Conservation (phyloP, 2,888 invertebrate species). For the Pseudococcus longispinus region DNA sequence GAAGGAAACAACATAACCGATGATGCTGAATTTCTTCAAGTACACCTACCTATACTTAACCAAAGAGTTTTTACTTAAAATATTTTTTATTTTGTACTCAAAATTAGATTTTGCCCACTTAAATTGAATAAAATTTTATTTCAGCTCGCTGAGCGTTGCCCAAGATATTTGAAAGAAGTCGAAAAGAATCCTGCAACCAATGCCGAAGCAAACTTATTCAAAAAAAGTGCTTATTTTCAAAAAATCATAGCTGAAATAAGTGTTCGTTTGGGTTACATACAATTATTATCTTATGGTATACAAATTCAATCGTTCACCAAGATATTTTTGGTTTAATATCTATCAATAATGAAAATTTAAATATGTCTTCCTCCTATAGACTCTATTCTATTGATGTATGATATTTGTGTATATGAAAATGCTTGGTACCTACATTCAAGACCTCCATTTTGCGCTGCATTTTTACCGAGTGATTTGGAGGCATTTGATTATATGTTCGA, state of each 20-base stretch:
- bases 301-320: not conserved
- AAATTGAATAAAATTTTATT: not conserved
- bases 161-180: not conserved
- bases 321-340: too few species aligned
- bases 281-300: constrained; percentile 62
- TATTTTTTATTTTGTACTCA: too few species aligned
- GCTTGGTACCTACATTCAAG: constrained; percentile 71
- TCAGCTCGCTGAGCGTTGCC: not conserved
- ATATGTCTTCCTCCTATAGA: not conserved
- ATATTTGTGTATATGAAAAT: constrained; percentile 82
- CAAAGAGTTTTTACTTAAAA: too few species aligned
- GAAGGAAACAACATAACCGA: constrained; percentile 1
- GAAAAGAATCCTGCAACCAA: not conserved
- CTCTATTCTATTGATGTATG: constrained; percentile 67
- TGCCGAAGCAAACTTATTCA: constrained; percentile 61
- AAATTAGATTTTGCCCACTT: too few species aligned
- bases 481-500: not conserved
- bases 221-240: constrained; percentile 64
- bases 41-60: too few species aligned
- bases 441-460: constrained; percentile 82
- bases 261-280: constrained; percentile 72
- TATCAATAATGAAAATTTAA: not conserved
- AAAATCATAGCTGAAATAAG: constrained; percentile 68
- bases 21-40: not conserved
- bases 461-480: constrained; percentile 74